These are phyloP conservation scores for Cydia pomonella DNA, from an alignment of 1,140 invertebrate genomes.

Conservation along the genomic window DNA sequence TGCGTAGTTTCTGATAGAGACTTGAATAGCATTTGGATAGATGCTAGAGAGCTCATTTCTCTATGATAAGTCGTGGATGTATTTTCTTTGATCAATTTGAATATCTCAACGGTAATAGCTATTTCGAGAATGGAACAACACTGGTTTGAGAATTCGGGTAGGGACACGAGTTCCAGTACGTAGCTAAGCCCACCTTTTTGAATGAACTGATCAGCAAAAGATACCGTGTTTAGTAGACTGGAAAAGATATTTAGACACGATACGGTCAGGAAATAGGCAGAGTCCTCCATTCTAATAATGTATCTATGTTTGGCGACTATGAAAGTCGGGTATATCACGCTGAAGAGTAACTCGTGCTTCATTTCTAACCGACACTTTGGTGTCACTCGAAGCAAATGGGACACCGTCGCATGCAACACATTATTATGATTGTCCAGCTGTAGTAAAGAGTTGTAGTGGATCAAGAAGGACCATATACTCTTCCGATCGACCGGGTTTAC, in stretches of 20 bases:
- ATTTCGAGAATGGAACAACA: constrained; percentile 84
- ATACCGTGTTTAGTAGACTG: constrained; percentile 79
- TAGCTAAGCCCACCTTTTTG: constrained; percentile 81
- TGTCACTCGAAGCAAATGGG: constrained; percentile 82
- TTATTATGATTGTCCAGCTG: constrained; percentile 80
- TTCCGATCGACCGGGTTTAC: constrained; percentile 63
- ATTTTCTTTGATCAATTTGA: constrained; percentile 72
- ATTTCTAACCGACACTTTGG: constrained; percentile 79
- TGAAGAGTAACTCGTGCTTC: constrained; percentile 81
- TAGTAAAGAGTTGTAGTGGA: constrained; percentile 82
- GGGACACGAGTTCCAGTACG: constrained; percentile 78
- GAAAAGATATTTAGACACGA: constrained; percentile 84
- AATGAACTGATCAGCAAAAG: constrained; percentile 82
- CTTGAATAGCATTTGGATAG: constrained; percentile 80
- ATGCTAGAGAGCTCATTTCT: constrained; percentile 68
- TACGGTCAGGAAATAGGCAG: constrained; percentile 82
- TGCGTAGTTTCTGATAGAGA: constrained; percentile 78
- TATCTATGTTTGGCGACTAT: constrained; percentile 80
- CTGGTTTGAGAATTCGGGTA: constrained; percentile 81
- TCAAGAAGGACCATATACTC: constrained; percentile 81
- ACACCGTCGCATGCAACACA: constrained; percentile 81
- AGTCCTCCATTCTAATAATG: constrained; percentile 66
- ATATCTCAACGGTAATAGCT: constrained; percentile 82
- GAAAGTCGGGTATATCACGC: constrained; percentile 84
- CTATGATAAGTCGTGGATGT: constrained; percentile 56